These are phyloP conservation scores for Salmo trutta DNA, from an alignment of 2,797 vertebrate genomes.

Conservation along the genomic window DNA sequence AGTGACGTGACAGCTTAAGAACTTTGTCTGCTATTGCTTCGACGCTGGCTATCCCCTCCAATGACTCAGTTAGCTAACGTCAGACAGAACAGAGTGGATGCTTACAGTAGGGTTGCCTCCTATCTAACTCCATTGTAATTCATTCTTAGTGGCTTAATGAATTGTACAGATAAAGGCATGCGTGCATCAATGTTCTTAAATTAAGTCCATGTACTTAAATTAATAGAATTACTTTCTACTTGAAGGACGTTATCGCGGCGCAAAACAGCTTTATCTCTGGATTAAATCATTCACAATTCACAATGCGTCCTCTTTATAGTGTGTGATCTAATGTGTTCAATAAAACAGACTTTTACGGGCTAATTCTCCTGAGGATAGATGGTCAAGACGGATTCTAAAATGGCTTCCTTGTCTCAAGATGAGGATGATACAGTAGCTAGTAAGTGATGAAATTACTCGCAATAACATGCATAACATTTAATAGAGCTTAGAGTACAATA, in stretches of 20 bases:
- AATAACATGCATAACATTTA: background rate
- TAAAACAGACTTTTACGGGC: constrained; percentile 9
- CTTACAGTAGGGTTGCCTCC: constrained; percentile 21
- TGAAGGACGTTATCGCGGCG: constrained; percentile 10
- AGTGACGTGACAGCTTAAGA: constrained; percentile 54
- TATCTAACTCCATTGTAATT: constrained; percentile 24
- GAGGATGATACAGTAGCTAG: background rate
- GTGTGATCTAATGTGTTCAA: background rate
- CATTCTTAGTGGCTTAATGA: constrained; percentile 29
- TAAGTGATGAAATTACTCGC: constrained; percentile 3
- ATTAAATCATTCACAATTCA: constrained; percentile 18
- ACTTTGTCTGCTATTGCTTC: constrained; percentile 46
- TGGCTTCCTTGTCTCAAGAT: background rate
- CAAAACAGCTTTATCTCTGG: constrained; percentile 6
- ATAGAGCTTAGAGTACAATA: background rate
- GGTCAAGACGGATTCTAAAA: background rate
- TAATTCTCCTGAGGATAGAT: background rate
- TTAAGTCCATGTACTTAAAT: constrained; percentile 4
- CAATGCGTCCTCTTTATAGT: background rate
- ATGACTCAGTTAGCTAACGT: constrained; percentile 22
- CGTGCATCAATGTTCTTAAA: constrained; percentile 1
- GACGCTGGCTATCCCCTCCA: constrained; percentile 35
- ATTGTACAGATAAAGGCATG: constrained; percentile 14
- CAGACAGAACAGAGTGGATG: constrained; percentile 21
- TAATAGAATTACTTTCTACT: constrained; percentile 11